Conservation (phyloP, 2,113 vertebrate genomes). For the Chaenocephalus aceratus region DNA sequence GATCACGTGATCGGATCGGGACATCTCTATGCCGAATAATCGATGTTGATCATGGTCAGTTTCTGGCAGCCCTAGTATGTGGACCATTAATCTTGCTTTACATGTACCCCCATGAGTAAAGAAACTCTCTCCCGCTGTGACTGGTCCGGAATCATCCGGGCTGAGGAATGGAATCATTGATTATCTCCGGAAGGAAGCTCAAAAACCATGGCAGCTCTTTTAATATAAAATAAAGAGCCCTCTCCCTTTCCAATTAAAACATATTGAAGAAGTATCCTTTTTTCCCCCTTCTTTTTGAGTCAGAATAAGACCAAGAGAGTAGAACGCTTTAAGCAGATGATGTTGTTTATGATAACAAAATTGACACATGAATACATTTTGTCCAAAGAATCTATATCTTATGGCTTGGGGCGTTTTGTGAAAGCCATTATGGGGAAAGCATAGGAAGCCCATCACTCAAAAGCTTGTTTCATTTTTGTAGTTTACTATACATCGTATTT, state of each 20-base stretch:
- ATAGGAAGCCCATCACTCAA: slow-evolving; percentile 11
- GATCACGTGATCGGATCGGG: no score
- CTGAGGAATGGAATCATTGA: slow-evolving; percentile 38
- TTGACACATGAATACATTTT: not conserved
- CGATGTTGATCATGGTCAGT: no score
- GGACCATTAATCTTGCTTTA: slow-evolving; percentile 41
- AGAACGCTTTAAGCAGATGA: not conserved
- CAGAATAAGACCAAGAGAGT: not conserved
- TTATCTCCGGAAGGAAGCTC: slow-evolving; percentile 32
- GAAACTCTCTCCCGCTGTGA: slow-evolving; percentile 12
- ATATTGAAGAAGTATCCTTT: not conserved
- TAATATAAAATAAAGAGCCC: slow-evolving; percentile 34
- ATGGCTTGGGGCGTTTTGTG: not conserved
- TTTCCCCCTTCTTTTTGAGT: not conserved
- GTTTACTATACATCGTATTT: not conserved
- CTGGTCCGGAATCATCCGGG: slow-evolving; percentile 13
- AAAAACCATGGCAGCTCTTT: slow-evolving; percentile 28
- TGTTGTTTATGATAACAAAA: not conserved
- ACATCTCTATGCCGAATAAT: no score
- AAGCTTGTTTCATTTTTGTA: not conserved
- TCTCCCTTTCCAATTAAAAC: slow-evolving; percentile 43
- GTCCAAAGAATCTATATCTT: not conserved
- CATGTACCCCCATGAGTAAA: slow-evolving; percentile 12
- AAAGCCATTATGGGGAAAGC: slow-evolving; percentile 1
- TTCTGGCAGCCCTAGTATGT: not conserved